Evolutionary conservation across 2,888 invertebrate genomes (phyloP), one percentile per base, ranked within the genome.

Genomic region (Parelbella ahira): DNA sequence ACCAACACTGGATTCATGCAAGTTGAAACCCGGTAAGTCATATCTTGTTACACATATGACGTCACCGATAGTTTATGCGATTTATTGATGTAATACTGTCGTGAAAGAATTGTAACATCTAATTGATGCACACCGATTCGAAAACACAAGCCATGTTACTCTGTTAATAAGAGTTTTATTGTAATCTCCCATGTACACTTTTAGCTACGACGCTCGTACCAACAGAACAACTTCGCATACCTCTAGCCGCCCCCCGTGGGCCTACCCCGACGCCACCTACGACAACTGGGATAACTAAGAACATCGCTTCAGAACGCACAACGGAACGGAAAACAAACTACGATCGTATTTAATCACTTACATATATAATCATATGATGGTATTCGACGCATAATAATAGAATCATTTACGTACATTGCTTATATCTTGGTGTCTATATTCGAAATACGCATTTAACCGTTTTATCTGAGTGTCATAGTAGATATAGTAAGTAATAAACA

Each of bases 211-310:
- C 50, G 56, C 72, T 2, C 63, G 55, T 10, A 87, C 86, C 1
- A 80, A 87, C 55, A 73, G 68, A 21, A 78, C 77, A 2, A 61
- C 76, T 0, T 70, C 82, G 0, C 78, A 81, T 46, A 59, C 84
- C 0, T 71, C 75, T 9, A 74, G 73, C 63, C 82, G 88, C 13
- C 88, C 83, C 0, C 84, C 83, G 4, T 88, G 88, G 88, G 87
- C 86, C 6, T 69, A 76, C 48, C 79, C 82, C 0, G 83, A 81
- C 28, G 61, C 60, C 2, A 48, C 63, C 3, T 72, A 65, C 41
- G 75, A 72, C 43, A 50, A 63, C 32, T 88, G 86, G 86, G 74
- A 78, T 11, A 66, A 79, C 48, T 82, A 75, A 74, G 50, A 6
- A 2, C 30, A 13, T 11, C 7, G n/a, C n/a, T n/a, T n/a, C n/a